Evolutionary conservation across 2,113 vertebrate species (phyloP).

Genomic region (Anolis sagrei): DNA sequence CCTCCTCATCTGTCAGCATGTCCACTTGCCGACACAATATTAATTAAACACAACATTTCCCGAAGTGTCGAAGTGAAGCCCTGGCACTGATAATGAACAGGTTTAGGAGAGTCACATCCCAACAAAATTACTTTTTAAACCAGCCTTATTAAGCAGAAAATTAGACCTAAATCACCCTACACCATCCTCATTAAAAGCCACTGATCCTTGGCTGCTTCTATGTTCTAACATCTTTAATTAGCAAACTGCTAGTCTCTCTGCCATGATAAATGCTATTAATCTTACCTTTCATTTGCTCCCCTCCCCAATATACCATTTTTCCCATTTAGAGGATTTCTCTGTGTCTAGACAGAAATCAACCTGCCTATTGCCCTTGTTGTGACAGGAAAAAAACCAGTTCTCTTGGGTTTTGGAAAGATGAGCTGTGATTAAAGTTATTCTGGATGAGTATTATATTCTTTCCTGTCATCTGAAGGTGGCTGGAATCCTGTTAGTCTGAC

Average conservation of each 20-base stretch:
- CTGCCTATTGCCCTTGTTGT: slow-evolving; percentile 43
- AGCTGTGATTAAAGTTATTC: not conserved
- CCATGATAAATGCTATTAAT: slow-evolving; percentile 92
- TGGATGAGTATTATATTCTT: not conserved
- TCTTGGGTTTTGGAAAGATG: not conserved
- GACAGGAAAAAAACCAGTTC: slow-evolving; percentile 27
- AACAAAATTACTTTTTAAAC: slow-evolving; percentile 93
- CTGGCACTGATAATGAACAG: slow-evolving; percentile 89
- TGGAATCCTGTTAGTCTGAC: too few relatives aligned
- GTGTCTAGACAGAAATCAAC: slow-evolving; percentile 51
- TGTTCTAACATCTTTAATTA: slow-evolving; percentile 92
- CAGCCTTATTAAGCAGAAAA: slow-evolving; percentile 95
- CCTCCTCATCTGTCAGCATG: slow-evolving; percentile 85
- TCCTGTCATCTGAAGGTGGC: not conserved
- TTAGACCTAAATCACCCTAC: slow-evolving; percentile 93
- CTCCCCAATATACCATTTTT: slow-evolving; percentile 63
- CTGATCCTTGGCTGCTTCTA: slow-evolving; percentile 88
- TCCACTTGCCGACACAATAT: slow-evolving; percentile 84
- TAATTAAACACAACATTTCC: slow-evolving; percentile 90
- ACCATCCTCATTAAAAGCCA: slow-evolving; percentile 92
- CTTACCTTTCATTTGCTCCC: slow-evolving; percentile 86
- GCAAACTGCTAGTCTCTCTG: slow-evolving; percentile 83
- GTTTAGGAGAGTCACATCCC: slow-evolving; percentile 88
- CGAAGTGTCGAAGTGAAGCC: slow-evolving; percentile 87
- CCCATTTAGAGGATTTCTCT: slow-evolving; percentile 59